These are phyloP conservation scores for Circaetus gallicus DNA, from an alignment of 2,113 vertebrate genomes.

Conservation along the genomic window DNA sequence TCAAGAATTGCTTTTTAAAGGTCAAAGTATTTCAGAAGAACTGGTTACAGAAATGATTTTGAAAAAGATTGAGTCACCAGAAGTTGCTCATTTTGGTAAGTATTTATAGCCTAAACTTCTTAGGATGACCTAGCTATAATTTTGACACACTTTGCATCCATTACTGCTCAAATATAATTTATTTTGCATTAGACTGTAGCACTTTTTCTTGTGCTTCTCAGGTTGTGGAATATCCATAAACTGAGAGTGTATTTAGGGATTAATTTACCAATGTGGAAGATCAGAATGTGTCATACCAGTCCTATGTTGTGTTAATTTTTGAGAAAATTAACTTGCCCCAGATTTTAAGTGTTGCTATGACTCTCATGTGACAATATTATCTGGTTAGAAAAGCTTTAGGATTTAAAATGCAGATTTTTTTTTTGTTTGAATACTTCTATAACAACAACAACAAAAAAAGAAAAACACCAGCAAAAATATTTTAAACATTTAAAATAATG, in stretches of 20 bases:
- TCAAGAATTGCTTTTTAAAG: constrained; percentile 75
- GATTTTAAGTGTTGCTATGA: background rate
- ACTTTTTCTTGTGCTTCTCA: background rate
- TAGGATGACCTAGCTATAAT: background rate
- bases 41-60: constrained; percentile 81
- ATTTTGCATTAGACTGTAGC: background rate
- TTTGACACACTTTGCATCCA: background rate
- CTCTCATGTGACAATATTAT: background rate
- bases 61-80: constrained; percentile 78
- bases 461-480: background rate
- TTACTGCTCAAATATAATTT: background rate
- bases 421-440: background rate
- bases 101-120: background rate
- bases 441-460: background rate
- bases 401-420: background rate
- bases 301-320: background rate
- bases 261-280: background rate
- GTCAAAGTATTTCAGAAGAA: constrained; percentile 82
- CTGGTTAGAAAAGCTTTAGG: background rate
- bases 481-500: background rate
- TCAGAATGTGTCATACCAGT: background rate
- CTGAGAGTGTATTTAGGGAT: background rate
- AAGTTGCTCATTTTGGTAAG: constrained; percentile 89
- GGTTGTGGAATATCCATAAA: background rate
- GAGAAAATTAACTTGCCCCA: background rate